phyloP scores from a whole-genome alignment of 2,797 vertebrate species.

The Chlorospingus flavigularis region DNA sequence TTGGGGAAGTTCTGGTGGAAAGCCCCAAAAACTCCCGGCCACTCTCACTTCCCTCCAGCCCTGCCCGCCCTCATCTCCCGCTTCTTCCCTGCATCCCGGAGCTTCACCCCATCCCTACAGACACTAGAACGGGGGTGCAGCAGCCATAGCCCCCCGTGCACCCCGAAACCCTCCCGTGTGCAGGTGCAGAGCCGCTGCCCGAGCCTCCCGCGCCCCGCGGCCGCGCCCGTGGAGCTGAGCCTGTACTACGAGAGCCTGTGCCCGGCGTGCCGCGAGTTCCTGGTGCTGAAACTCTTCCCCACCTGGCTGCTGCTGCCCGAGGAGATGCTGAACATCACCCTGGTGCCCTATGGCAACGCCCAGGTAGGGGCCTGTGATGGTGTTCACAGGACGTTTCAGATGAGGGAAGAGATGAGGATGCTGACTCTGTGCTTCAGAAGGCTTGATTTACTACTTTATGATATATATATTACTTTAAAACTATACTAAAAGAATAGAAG shows the following conservation, averaged over 20 bases:
- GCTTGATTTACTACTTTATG: too few species aligned
- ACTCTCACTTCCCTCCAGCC: slow-evolving; percentile 22
- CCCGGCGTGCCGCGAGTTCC: slow-evolving; percentile 78
- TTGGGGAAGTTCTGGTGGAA: slow-evolving; percentile 13
- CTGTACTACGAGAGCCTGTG: slow-evolving; percentile 90
- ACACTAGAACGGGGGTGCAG: fast-evolving
- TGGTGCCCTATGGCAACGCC: slow-evolving; percentile 90
- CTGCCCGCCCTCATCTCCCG: not conserved
- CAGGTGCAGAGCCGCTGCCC: slow-evolving; percentile 81
- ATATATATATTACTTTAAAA: too few species aligned
- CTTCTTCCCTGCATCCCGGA: not conserved
- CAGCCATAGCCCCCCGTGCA: fast-evolving
- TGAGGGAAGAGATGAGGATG: too few species aligned
- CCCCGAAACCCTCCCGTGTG: not conserved
- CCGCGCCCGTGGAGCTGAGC: slow-evolving; percentile 67
- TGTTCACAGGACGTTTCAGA: too few species aligned
- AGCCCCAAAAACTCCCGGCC: not conserved
- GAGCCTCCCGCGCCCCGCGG: not conserved
- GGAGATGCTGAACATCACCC: slow-evolving; percentile 80
- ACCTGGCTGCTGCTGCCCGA: slow-evolving; percentile 82
- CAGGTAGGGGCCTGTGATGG: slow-evolving; percentile 70
- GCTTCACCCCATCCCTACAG: not conserved
- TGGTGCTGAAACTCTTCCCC: slow-evolving; percentile 81
- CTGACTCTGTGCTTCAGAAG: too few species aligned
- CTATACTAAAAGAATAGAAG: too few species aligned